Evolutionary conservation across 2,797 vertebrate genomes (phyloP), one percentile per base, ranked within the genome.

Genomic region (Clarias fuscus): DNA sequence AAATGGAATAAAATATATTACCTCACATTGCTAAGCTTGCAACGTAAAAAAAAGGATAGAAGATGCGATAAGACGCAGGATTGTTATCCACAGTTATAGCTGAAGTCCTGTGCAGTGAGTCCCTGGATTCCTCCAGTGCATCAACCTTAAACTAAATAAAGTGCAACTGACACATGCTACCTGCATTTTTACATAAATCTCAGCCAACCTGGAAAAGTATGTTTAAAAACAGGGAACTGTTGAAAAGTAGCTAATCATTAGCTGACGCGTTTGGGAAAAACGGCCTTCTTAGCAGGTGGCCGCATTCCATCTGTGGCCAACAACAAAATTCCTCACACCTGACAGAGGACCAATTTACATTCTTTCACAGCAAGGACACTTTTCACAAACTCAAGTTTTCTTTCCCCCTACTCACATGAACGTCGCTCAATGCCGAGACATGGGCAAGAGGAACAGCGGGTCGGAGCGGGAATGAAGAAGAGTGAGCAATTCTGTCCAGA

Each of bases 261-360:
- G 84, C 79, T 30, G 14, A 33, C 0, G 43, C 61, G 48, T 82
- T 81, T 78, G 43, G 70, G 70, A 43, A 79, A 48, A 64, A 84
- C 5, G 43, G 59, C 30, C 71, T 84, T 70, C 86, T 70, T 85
- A 71, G 84, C 86, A 88, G 78, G 86, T 88, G 79, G 84, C 27
- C 62, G 56, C 87, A 79, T 82, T 73, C 87, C 84, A 84, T 18
- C 22, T n/a, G 59, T 4, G 14, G 22, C n/a, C 84, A 72, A 77
- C 37, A 76, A 76, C 86, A 90, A 87, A 83, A 86, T 82, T 82
- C 86, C 82, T 82, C 79, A 75, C 79, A 86, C 80, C 89, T 88
- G 85, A 87, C 75, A 78, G 56, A 40, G 48, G 30, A 78, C 24
- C 59, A 78, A 84, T 85, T 84, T 48, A 86, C 84, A 87, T 88